These are phyloP conservation scores for Triplophysa tibetana DNA, from an alignment of 2,113 vertebrate genomes.

Conservation along the genomic window DNA sequence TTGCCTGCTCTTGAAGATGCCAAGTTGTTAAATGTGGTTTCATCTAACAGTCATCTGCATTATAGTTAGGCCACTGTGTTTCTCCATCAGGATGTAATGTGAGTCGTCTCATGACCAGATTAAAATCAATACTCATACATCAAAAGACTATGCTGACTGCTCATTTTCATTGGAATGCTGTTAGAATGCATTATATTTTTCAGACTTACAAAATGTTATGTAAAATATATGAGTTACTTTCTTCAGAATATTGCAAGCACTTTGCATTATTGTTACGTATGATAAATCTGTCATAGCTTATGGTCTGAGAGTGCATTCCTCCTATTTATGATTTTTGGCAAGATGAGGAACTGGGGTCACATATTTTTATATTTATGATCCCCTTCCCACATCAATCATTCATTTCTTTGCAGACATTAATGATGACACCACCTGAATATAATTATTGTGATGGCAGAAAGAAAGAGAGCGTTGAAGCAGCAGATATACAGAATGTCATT, in stretches of 20 bases:
- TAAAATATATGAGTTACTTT: background rate
- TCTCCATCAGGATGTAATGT: background rate
- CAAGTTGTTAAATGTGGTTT: background rate
- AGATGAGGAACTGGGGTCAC: background rate
- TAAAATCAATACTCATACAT: background rate
- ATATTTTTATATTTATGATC: background rate
- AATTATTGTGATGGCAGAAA: constrained; percentile 59
- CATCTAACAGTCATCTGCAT: background rate
- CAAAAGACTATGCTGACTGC: background rate
- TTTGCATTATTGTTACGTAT: too few species aligned
- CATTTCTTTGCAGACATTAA: background rate
- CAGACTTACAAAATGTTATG: too few species aligned
- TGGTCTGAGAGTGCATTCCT: background rate
- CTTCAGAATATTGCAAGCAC: background rate
- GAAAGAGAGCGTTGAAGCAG: constrained; percentile 63
- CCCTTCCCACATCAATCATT: background rate
- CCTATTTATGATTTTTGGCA: background rate
- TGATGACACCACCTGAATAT: constrained; percentile 61
- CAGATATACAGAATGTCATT: background rate
- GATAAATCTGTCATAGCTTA: too few species aligned
- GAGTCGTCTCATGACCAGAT: background rate
- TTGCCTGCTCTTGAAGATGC: background rate
- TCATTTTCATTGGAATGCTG: background rate
- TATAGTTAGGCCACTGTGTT: background rate
- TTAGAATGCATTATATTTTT: background rate